Percentiles rank a stretch among this genome's conserved stretches.
Conservation (phyloP, 1,140 invertebrate species). For the Radopholus similis region DNA sequence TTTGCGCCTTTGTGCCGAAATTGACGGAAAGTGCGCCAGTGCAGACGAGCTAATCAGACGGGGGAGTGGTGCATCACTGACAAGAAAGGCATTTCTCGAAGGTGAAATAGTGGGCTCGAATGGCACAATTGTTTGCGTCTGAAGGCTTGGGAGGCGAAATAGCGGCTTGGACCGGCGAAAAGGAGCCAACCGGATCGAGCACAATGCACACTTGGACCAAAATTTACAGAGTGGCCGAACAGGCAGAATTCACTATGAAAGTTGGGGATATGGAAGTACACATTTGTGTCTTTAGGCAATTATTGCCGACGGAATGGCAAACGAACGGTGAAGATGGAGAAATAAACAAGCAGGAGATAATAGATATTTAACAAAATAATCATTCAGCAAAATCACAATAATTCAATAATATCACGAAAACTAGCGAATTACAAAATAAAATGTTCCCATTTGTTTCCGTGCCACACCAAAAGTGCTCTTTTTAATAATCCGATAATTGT, state of each 20-base stretch:
- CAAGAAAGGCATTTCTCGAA: constrained; percentile 3
- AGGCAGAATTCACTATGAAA: constrained; percentile 37
- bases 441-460: too few relatives aligned
- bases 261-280: constrained; percentile 5
- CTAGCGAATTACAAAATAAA: too few relatives aligned
- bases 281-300: constrained; percentile 39
- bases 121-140: background rate
- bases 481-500: too few relatives aligned
- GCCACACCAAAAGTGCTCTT: too few relatives aligned
- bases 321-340: background rate
- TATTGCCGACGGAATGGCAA: constrained; percentile 28
- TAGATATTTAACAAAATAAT: background rate
- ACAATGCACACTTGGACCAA: constrained; percentile 50
- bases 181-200: constrained; percentile 32
- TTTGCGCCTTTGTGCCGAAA: constrained; percentile 13
- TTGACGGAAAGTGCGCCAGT: background rate
- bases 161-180: constrained; percentile 27
- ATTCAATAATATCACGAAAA: too few relatives aligned
- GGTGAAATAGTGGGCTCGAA: too few relatives aligned
- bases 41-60: background rate
- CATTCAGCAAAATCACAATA: too few relatives aligned
- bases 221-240: constrained; percentile 55
- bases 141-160: background rate
- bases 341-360: too few relatives aligned
- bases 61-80: background rate